Base-by-base conservation (phyloP, 2,888 invertebrate species). In the Phengaris arion region DNA sequence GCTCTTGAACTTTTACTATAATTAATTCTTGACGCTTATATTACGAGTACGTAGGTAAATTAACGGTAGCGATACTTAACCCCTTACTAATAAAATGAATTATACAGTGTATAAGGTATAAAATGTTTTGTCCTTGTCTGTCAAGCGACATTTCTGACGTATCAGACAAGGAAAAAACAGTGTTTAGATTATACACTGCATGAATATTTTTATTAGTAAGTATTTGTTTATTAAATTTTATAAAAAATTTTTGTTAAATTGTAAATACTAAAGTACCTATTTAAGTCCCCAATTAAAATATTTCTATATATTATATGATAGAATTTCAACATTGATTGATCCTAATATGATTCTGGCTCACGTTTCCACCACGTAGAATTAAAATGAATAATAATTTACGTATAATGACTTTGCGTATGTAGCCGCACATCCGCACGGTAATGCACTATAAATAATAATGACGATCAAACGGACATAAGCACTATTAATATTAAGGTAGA, bases 331-430 rank as follows among this genome's bases (percentile, higher is more conserved):
- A n/a, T 8, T 68, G 68, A 68, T 68, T 68, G 68, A 68, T 7
- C 46, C 12, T n/a, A 46, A 68, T 46, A 68, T 46, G 68, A 68
- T 68, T 69, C 46, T 10, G 48, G n/a, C 69, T 69, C 69, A 69
- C 69, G 69, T 69, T 69, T 22, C 64, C 64, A 12, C 22, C 35
- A 64, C 64, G 64, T 64, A 64, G 35, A 64, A 64, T 64, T 45
- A 12, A 64, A 64, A 64, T 64, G 59, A 59, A 59, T 22, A 64
- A 64, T 64, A 64, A 64, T 64, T 64, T 64, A 64, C 64, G 35
- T 64, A 64, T 64, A 64, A 64, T 64, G 35, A 64, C 64, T 64
- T 64, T 64, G 64, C 45, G 35, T 64, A 64, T 64, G 64, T 64
- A 64, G 12, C 35, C 35, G 35, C 64, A 64, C 64, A 64, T 45